Evolutionary conservation across 2,797 vertebrate species (phyloP), one percentile per base, ranked within the genome.

Genomic region (Propithecus deckenii): DNA sequence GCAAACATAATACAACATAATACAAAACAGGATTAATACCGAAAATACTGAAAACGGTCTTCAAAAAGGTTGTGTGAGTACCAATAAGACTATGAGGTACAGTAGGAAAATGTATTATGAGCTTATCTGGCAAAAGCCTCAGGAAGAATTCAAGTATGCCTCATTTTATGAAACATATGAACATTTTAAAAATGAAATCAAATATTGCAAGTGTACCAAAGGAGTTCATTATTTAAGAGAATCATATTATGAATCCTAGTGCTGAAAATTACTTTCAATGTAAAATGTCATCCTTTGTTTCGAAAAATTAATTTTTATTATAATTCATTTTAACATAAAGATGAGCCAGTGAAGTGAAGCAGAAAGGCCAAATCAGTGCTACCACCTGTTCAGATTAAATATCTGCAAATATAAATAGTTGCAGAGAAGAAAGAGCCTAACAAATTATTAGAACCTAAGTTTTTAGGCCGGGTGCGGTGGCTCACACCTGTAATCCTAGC

Each of bases 311-410:
- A 8, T 72, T 89, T 75, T 87, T 59, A 85, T 91, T 65, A 81
- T 15, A 80, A 85, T 41, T 81, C 30, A 69, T 94, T 95, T 95
- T 88, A 96, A 91, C 20, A 83, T 48, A 95, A 87, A 65, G 59
- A 86, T 2, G 3, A 89, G 7, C 88, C n/a, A 85, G 57, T 35
- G 35, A 89, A 78, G 11, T 48, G 15, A 94, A 86, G 6, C 6
- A 71, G 48, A 81, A 81, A 75, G 52, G 28, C 23, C 14, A 10
- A 61, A 86, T 50, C 25, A 48, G 10, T 43, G 35, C 18, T 55
- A 13, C 8, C 35, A 55, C 10, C 43, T 59, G 30, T 63, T 52
- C 57, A 72, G 61, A 81, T 85, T 76, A 80, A 89, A 81, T 9
- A 50, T 25, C 43, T 43, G 43, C 43, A 67, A 93, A 84, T 7